A percentile compares a stretch with the other conserved stretches of the same genome.
Evolutionary conservation across 2,888 invertebrate species (phyloP).

Genomic region (Diploptera punctata): DNA sequence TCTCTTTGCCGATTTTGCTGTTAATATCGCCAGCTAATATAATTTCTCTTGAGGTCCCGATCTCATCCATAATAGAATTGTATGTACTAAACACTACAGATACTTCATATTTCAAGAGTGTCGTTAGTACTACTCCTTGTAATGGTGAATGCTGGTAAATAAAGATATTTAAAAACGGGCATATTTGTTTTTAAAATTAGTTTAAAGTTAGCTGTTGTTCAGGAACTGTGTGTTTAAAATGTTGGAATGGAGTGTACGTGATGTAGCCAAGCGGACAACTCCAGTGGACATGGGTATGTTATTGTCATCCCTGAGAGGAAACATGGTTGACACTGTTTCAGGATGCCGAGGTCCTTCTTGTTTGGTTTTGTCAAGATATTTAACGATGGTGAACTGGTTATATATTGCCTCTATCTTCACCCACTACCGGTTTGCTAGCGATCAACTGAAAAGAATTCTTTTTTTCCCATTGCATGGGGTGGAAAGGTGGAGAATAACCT

Average conservation of each 20-base stretch:
- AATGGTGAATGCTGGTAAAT: too few relatives aligned
- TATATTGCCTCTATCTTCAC: background rate
- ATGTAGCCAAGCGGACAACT: background rate
- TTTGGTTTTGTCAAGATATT: background rate
- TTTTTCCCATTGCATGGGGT: background rate
- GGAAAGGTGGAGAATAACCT: constrained; percentile 5
- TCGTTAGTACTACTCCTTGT: too few relatives aligned
- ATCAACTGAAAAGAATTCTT: constrained; percentile 1
- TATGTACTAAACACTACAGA: too few relatives aligned
- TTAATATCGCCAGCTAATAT: too few relatives aligned
- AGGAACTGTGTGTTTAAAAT: background rate
- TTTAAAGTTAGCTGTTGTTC: too few relatives aligned
- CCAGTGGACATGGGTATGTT: background rate
- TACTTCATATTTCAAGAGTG: too few relatives aligned
- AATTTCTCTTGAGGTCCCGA: too few relatives aligned
- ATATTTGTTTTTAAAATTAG: too few relatives aligned
- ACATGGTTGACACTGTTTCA: background rate
- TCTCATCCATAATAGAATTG: too few relatives aligned
- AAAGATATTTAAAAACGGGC: too few relatives aligned
- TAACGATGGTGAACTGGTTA: background rate
- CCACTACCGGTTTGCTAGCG: background rate
- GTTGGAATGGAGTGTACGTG: constrained; percentile 2
- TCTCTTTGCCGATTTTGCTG: too few relatives aligned
- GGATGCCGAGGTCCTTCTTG: background rate
- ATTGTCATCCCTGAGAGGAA: background rate